Percentiles rank a stretch among this genome's conserved stretches.
phyloP scores from a whole-genome alignment of 1,140 invertebrate genomes.

The Patella vulgata region DNA sequence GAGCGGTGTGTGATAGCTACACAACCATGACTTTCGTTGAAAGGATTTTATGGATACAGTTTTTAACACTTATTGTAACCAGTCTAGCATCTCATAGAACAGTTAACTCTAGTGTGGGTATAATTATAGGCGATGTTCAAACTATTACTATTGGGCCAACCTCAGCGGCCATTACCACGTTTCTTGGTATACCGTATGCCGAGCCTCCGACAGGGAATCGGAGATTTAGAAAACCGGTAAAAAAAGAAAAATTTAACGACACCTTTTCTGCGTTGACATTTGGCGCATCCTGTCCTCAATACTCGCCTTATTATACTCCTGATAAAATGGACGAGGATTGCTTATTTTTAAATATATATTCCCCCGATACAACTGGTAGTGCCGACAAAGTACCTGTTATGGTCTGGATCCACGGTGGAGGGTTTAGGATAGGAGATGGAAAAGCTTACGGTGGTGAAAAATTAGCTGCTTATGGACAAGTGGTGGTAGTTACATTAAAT shows the following conservation, averaged over 20 bases:
- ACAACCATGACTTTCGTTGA: too few relatives aligned
- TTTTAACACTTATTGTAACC: too few relatives aligned
- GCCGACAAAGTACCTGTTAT: constrained; percentile 23
- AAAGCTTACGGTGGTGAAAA: constrained; percentile 25
- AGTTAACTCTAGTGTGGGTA: too few relatives aligned
- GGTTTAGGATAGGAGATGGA: constrained; percentile 16
- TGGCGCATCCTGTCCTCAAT: constrained; percentile 90
- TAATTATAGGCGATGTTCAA: too few relatives aligned
- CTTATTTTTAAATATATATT: constrained; percentile 46
- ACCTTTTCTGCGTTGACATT: constrained; percentile 74
- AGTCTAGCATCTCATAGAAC: too few relatives aligned
- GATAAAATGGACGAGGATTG: constrained; percentile 41
- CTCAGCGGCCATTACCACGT: too few relatives aligned
- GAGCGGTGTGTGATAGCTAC: too few relatives aligned
- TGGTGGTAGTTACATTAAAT: constrained; percentile 63
- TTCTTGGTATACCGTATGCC: constrained; percentile 87
- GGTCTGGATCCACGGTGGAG: constrained; percentile 39
- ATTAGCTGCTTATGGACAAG: constrained; percentile 46
- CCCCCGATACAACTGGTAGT: constrained; percentile 75
- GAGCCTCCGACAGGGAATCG: constrained; percentile 88
- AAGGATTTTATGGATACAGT: too few relatives aligned
- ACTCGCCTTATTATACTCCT: constrained; percentile 63
- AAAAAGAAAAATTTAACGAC: constrained; percentile 78
- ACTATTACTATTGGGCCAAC: too few relatives aligned
- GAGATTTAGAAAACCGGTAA: constrained; percentile 86